Conservation (phyloP, 2,888 invertebrate species). For the Erebia ligea region DNA sequence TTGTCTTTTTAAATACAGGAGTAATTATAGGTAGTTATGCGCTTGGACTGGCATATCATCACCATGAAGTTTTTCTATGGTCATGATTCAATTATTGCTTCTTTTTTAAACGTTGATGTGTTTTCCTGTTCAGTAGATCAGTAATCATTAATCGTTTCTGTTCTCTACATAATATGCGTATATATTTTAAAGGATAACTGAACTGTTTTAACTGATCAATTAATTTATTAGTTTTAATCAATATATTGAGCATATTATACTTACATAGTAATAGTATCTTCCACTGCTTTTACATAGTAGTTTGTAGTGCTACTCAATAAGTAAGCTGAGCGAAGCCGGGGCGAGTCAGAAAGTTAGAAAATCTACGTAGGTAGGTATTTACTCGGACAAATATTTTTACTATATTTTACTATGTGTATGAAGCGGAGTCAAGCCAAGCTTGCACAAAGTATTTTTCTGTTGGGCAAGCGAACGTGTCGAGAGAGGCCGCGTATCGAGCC, state of each 20-base stretch:
- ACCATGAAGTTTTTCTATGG: background rate
- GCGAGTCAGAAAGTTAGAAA: too few species aligned
- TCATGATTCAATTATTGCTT: background rate
- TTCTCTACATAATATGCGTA: too few species aligned
- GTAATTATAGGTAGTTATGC: conserved; percentile 8
- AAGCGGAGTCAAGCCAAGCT: conserved; percentile 33
- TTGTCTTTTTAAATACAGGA: background rate
- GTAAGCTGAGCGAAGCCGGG: background rate
- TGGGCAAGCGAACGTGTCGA: conserved; percentile 80
- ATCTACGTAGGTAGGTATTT: too few species aligned
- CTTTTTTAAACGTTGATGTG: background rate
- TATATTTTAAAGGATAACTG: background rate
- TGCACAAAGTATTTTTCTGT: conserved; percentile 46
- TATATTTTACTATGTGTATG: background rate
- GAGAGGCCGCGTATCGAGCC: conserved; percentile 73
- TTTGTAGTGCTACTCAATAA: background rate
- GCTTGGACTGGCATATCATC: conserved; percentile 1
- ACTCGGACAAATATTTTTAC: too few species aligned
- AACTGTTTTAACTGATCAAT: too few species aligned
- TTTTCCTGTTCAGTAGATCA: background rate
- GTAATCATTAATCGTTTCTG: background rate
- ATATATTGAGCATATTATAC: too few species aligned
- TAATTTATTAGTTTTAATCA: too few species aligned
- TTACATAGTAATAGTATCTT: too few species aligned
- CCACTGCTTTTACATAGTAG: too few species aligned